Conservation (phyloP, 2,113 vertebrate genomes). For the Dicaeum eximium region DNA sequence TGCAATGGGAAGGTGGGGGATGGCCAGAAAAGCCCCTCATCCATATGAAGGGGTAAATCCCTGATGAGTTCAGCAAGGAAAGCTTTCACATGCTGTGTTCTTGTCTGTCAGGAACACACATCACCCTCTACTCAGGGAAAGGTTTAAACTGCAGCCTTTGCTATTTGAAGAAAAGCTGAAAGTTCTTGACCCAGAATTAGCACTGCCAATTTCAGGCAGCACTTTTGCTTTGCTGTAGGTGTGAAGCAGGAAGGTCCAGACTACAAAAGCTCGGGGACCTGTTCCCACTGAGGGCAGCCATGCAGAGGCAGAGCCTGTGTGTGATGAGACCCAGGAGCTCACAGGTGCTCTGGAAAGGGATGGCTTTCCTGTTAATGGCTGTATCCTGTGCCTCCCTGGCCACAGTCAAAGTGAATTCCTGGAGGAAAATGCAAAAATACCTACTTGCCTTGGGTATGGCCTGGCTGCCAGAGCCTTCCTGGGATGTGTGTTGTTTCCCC, state of each 20-base stretch:
- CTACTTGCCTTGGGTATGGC: neutral
- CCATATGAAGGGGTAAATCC: neutral
- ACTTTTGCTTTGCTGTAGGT: neutral
- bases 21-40: neutral
- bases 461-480: neutral
- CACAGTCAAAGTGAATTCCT: neutral
- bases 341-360: neutral
- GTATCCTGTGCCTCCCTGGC: neutral
- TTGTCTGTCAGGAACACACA: neutral
- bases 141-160: neutral
- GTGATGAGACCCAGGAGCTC: neutral
- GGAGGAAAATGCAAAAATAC: neutral
- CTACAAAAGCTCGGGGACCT: fast-evolving
- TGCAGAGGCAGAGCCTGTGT: neutral
- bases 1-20: neutral
- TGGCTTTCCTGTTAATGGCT: neutral
- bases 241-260: neutral
- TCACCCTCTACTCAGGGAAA: neutral
- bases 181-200: neutral
- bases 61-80: neutral
- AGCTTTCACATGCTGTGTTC: neutral
- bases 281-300: neutral
- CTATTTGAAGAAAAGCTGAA: neutral
- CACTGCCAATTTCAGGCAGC: neutral
- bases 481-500: neutral